Evolutionary conservation across 2,113 vertebrate genomes (phyloP).

Genomic region (Ifrita kowaldi): DNA sequence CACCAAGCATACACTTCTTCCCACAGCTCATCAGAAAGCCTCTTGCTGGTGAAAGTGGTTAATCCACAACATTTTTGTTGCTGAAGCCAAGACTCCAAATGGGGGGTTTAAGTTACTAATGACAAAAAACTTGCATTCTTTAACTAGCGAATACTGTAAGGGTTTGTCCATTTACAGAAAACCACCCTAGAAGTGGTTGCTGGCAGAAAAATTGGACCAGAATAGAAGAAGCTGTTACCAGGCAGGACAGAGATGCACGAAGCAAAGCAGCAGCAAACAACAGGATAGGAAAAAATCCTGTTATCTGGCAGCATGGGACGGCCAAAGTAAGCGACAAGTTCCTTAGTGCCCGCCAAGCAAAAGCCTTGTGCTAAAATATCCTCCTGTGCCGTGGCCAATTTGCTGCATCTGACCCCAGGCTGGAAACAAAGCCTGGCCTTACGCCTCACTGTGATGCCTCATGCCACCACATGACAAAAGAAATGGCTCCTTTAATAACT

Average conservation of each 20-base stretch:
- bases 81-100: slow-evolving; percentile 37
- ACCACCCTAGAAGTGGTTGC: slow-evolving; percentile 31
- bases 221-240: slow-evolving; percentile 63
- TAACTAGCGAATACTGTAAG: neutral
- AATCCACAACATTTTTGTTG: slow-evolving; percentile 52
- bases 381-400: neutral
- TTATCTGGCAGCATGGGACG: slow-evolving; percentile 11
- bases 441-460: neutral
- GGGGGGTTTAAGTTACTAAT: slow-evolving; percentile 38
- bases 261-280: slow-evolving; percentile 8
- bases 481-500: neutral
- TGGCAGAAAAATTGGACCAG: slow-evolving; percentile 37
- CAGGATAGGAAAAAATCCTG: slow-evolving; percentile 21
- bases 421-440: slow-evolving; percentile 9
- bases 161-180: slow-evolving; percentile 54
- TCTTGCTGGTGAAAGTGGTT: slow-evolving; percentile 50
- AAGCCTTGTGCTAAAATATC: slow-evolving; percentile 29
- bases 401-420: slow-evolving; percentile 10
- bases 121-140: slow-evolving; percentile 50
- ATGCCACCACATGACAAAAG: neutral
- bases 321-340: slow-evolving; percentile 43
- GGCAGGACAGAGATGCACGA: slow-evolving; percentile 28
- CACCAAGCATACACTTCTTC: slow-evolving; percentile 14
- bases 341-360: slow-evolving; percentile 14
- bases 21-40: slow-evolving; percentile 47